phyloP scores from a whole-genome alignment of 1,140 invertebrate species.

The Rhyacophila brunnea region DNA sequence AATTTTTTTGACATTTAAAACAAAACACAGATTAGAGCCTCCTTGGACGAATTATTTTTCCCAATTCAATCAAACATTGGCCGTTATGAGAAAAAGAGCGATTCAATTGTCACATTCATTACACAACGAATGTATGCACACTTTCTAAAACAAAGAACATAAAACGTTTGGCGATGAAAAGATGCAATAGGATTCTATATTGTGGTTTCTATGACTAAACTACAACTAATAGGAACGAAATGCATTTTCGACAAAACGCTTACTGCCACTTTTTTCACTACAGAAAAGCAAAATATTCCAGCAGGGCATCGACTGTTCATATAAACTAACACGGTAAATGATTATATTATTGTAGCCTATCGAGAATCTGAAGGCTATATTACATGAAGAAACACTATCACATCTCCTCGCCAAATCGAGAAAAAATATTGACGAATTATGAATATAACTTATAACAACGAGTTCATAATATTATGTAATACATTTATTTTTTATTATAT shows the following conservation, averaged over 20 bases:
- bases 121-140: not conserved
- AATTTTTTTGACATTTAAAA: too few species aligned
- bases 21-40: too few species aligned
- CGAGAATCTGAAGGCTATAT: not conserved
- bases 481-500: too few species aligned
- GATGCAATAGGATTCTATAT: constrained; percentile 23
- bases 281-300: not conserved
- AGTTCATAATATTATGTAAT: too few species aligned
- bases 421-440: too few species aligned
- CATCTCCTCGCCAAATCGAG: too few species aligned
- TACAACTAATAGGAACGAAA: constrained; percentile 35
- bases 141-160: not conserved
- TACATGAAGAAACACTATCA: not conserved
- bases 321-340: not conserved
- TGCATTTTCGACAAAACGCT: constrained; percentile 19
- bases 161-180: not conserved
- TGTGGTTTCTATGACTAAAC: constrained; percentile 19
- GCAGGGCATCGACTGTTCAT: not conserved
- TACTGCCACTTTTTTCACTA: not conserved
- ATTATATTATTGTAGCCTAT: not conserved
- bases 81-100: too few species aligned
- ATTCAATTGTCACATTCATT: too few species aligned
- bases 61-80: too few species aligned
- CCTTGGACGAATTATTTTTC: too few species aligned
- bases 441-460: too few species aligned